These are phyloP conservation scores for Caenorhabditis drosophilae DNA, from an alignment of 2,888 invertebrate genomes.

Conservation along the genomic window DNA sequence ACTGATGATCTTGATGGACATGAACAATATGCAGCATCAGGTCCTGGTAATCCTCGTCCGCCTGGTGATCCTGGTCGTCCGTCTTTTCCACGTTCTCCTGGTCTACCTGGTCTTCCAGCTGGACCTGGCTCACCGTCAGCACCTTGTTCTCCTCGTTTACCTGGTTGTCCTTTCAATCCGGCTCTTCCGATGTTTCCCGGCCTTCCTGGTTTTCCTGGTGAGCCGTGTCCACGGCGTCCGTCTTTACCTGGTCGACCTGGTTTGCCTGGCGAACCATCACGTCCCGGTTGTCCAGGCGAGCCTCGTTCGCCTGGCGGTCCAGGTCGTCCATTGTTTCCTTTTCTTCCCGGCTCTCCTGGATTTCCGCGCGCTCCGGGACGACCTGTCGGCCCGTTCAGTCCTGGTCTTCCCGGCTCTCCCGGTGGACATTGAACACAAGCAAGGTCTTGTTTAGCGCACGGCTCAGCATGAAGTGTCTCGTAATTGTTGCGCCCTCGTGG, in stretches of 20 bases:
- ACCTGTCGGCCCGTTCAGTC: constrained; percentile 38
- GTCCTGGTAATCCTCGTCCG: constrained; percentile 26
- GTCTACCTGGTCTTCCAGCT: constrained; percentile 23
- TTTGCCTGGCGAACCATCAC: constrained; percentile 31
- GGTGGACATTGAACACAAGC: constrained; percentile 6
- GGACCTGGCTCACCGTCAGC: constrained; percentile 19
- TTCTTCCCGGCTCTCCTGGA: constrained; percentile 33
- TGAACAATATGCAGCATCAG: too few relatives aligned
- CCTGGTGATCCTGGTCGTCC: constrained; percentile 35
- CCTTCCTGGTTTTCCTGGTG: constrained; percentile 40
- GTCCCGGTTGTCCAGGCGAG: constrained; percentile 22
- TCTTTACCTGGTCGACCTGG: constrained; percentile 15
- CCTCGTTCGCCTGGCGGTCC: constrained; percentile 43
- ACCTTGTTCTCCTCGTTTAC: constrained; percentile 21
- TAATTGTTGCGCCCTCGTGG: constrained; percentile 49
- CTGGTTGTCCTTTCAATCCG: constrained; percentile 30
- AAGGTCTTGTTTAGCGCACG: background rate
- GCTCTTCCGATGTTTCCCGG: constrained; percentile 50
- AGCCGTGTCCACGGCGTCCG: constrained; percentile 39
- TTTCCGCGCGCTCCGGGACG: constrained; percentile 29
- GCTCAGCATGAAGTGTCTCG: background rate
- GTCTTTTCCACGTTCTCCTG: constrained; percentile 16
- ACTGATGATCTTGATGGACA: too few relatives aligned
- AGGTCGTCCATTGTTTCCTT: constrained; percentile 19
- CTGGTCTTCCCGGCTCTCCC: constrained; percentile 25